Evolutionary conservation across 2,113 vertebrate species (phyloP), one percentile per base, ranked within the genome.

Genomic region (Varanus komodoensis): DNA sequence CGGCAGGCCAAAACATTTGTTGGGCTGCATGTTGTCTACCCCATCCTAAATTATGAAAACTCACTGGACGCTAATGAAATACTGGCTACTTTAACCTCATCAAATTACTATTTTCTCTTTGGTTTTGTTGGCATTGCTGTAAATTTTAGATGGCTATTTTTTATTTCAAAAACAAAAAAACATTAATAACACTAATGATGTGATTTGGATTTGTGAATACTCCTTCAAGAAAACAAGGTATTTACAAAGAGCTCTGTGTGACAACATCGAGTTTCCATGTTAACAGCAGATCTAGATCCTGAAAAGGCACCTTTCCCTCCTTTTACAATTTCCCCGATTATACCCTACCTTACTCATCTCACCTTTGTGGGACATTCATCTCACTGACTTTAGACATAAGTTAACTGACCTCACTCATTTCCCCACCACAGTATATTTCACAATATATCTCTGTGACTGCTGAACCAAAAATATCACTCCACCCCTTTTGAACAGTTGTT

Each of bases 361-460:
- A 93, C n/a, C 78, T 95, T 92, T 80, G 90, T 84, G 75, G 52
- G 15, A 50, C 44, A 38, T 67, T 78, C 32, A 68, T 79, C 79
- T 50, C 54, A 61, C 50, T 78, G 8, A 67, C 11, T 50, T 27
- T 38, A 77, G 57, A n/a, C 52, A 78, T n/a, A 79, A 54, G 85
- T 79, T 54, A 85, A 91, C 52, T 67, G 77, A 21, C 88, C 88
- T 11, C 85, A 38, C 68, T 68, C n/a, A 52, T 50, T 82, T 75
- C 67, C 54, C 57, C 69, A 54, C n/a, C 1, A 64, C 89, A 71
- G 73, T 83, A 34, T 92, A 79, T 44, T 87, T 68, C 87, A 92
- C 89, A 94, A 93, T 92, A 95, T 92, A 90, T 94, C 88, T 92
- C 1, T 82, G 7, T 21, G 81, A 89, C 15, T 86, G 69, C 25